These are phyloP conservation scores for Ruditapes philippinarum DNA, from an alignment of 1,140 invertebrate genomes.

Conservation along the genomic window DNA sequence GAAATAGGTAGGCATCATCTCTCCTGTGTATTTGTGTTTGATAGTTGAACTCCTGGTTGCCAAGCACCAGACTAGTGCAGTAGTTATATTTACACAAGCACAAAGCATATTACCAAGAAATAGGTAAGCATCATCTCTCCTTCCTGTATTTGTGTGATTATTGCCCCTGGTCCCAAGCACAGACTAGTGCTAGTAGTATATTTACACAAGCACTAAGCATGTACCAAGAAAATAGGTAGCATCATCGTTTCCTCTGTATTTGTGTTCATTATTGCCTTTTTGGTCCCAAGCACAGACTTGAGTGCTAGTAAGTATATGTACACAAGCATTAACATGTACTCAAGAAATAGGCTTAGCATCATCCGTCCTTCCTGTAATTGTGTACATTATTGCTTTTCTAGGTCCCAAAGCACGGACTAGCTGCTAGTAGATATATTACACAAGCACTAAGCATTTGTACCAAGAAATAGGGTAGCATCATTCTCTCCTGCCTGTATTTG, in stretches of 20 bases:
- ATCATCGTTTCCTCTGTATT: too few relatives aligned
- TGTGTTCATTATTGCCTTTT: background rate
- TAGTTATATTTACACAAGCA: too few relatives aligned
- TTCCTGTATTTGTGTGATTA: too few relatives aligned
- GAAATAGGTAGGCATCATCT: background rate
- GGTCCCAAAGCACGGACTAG: slow-evolving; percentile 12
- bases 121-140: background rate
- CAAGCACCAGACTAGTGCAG: slow-evolving; percentile 31
- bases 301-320: slow-evolving; percentile 2
- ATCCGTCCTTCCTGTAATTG: background rate
- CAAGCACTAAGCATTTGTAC: slow-evolving; percentile 22
- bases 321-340: background rate
- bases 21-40: background rate
- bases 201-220: too few relatives aligned
- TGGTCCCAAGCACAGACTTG: slow-evolving; percentile 41
- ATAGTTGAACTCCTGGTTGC: background rate
- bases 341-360: slow-evolving; percentile 5
- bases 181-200: too few relatives aligned
- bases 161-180: too few relatives aligned
- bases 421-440: slow-evolving; percentile 13
- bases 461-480: slow-evolving; percentile 1
- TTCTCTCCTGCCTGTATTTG: background rate
- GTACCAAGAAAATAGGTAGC: too few relatives aligned
- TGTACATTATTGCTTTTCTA: background rate
- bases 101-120: slow-evolving; percentile 20